Conservation (phyloP, 2,113 vertebrate genomes). For the Heterotis niloticus region DNA sequence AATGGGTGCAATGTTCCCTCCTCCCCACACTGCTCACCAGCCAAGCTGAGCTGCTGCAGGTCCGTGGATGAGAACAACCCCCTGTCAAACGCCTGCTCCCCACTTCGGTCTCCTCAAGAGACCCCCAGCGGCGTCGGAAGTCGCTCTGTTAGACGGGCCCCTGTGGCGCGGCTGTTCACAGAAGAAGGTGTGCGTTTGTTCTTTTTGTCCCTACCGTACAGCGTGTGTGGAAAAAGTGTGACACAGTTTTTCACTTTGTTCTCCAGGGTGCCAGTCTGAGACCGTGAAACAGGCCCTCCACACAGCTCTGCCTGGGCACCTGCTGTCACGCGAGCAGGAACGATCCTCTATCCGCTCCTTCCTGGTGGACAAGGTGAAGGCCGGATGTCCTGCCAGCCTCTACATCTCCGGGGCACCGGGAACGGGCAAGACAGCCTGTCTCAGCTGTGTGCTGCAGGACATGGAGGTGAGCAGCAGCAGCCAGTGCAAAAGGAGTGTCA, state of each 20-base stretch:
- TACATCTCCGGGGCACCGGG: conserved; percentile 90
- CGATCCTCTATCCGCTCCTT: conserved; percentile 66
- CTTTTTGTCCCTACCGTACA: background rate
- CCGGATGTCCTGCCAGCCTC: conserved; percentile 71
- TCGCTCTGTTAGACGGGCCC: conserved; percentile 26
- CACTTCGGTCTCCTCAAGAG: conserved; percentile 42
- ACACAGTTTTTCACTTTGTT: background rate
- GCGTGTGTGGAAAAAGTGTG: background rate
- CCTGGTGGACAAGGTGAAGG: conserved; percentile 66
- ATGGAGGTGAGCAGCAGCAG: conserved; percentile 66
- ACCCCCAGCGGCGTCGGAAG: conserved; percentile 34
- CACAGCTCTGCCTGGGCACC: conserved; percentile 72
- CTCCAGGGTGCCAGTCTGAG: conserved; percentile 73
- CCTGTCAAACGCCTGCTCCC: background rate
- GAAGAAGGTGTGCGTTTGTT: conserved; percentile 67
- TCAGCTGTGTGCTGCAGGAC: conserved; percentile 78
- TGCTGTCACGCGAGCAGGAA: conserved; percentile 77
- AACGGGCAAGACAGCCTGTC: conserved; percentile 87
- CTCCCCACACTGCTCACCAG: conserved; percentile 69
- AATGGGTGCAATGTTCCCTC: conserved; percentile 77
- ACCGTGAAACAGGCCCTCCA: conserved; percentile 80
- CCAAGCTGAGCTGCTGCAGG: conserved; percentile 71
- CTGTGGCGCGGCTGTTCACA: conserved; percentile 55
- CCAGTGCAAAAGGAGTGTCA: too few relatives aligned
- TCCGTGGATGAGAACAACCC: conserved; percentile 71